phyloP scores from a whole-genome alignment of 2,888 invertebrate species.

The Lithophane ornitopus region DNA sequence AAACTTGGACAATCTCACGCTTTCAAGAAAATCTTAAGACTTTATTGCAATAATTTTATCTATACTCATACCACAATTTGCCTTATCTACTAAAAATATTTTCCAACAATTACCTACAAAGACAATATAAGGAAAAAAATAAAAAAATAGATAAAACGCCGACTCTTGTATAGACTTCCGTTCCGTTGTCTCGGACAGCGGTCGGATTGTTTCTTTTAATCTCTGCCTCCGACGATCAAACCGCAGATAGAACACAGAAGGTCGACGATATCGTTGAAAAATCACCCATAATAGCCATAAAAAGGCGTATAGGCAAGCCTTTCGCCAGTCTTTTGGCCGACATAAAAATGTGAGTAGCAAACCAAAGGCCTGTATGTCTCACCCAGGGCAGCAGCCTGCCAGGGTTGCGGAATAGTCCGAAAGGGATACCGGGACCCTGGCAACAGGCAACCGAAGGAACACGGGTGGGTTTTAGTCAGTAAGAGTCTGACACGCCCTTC shows the following conservation, averaged over 20 bases:
- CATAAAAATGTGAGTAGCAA: too few relatives aligned
- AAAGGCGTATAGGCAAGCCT: neutral
- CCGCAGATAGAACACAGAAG: constrained; percentile 47
- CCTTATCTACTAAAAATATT: constrained; percentile 22
- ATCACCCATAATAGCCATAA: too few relatives aligned
- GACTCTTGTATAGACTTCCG: constrained; percentile 84
- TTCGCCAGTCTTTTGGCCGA: neutral
- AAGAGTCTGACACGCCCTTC: too few relatives aligned
- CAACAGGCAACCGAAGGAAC: too few relatives aligned
- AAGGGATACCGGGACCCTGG: too few relatives aligned
- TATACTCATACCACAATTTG: constrained; percentile 11
- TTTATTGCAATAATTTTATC: neutral
- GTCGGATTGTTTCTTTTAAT: constrained; percentile 88
- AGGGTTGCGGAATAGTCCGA: too few relatives aligned
- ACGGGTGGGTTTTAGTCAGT: too few relatives aligned
- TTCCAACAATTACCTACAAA: constrained; percentile 40
- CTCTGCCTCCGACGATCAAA: constrained; percentile 56
- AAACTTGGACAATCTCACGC: neutral
- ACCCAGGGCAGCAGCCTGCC: neutral
- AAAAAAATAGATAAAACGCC: constrained; percentile 72
- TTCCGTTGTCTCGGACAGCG: constrained; percentile 79
- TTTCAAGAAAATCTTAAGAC: neutral
- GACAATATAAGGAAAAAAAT: constrained; percentile 38
- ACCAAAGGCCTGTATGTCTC: too few relatives aligned
- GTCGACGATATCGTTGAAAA: neutral